Evolutionary conservation across 1,140 invertebrate genomes (phyloP), one percentile per base, ranked within the genome.

Genomic region (Temnothorax curvispinosus): DNA sequence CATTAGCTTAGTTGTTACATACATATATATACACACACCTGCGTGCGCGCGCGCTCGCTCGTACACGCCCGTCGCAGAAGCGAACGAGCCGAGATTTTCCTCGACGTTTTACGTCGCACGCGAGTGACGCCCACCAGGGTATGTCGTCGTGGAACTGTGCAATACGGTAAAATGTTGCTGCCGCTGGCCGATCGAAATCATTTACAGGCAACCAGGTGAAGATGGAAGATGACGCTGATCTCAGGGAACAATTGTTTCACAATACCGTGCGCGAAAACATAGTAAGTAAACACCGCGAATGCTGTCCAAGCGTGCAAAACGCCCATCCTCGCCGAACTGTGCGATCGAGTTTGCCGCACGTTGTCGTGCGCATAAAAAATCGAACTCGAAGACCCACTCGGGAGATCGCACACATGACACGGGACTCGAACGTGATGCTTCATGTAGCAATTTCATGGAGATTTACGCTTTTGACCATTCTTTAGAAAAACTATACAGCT

Each of bases 191-290:
- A 93, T 75, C 92, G 88, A 87, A 92, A 92, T 52, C n/a, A 56
- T 92, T 88, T 87, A 87, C 86, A 93, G 89, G 93, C 88, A 93
- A 94, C 94, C 77, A 95, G 94, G 89, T 94, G 94, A 95, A 95
- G 81, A 95, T 95, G 95, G 97, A 97, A 93, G 96, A 97, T 94
- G 96, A 97, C 69, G 96, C 97, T 75, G 97, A 98, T 94, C 95
- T 98, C 88, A 96, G 97, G 91, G 97, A 98, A 94, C 98, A 98
- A 95, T 96, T 98, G 94, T 99, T 99, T 95, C 98, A 99, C 95
- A 98, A 98, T 94, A 98, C 98, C 93, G 97, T 99, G 82, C 96
- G 98, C 88, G 98, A 99, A 95, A 98, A 99, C 95, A 98, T 99
- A 92, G 98, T 99, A 96, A 98, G 98, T 97, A 64, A 85, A 41